Percentiles rank a stretch among this genome's conserved stretches.
phyloP scores from a whole-genome alignment of 2,888 invertebrate genomes.

The Andrena fulva region DNA sequence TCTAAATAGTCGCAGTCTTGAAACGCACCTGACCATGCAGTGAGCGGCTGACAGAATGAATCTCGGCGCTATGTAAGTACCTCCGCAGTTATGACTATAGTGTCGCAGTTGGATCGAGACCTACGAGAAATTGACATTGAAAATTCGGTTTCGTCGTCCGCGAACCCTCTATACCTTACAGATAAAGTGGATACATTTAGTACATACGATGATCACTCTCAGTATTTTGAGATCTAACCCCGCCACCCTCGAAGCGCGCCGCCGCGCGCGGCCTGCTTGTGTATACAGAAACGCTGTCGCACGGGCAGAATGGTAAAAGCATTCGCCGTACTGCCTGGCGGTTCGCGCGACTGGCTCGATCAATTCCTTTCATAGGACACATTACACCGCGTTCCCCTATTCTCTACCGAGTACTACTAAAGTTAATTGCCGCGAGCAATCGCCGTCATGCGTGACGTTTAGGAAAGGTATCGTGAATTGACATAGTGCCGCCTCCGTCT shows the following conservation, averaged over 20 bases:
- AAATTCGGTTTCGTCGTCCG: constrained; percentile 70
- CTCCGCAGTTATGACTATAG: constrained; percentile 76
- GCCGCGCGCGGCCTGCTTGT: neutral
- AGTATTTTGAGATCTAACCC: constrained; percentile 30
- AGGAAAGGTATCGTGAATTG: constrained; percentile 44
- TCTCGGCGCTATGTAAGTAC: constrained; percentile 76
- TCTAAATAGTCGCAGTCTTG: constrained; percentile 52
- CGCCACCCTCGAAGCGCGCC: neutral
- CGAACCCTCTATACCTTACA: constrained; percentile 51
- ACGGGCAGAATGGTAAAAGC: constrained; percentile 7
- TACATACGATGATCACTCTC: constrained; percentile 39
- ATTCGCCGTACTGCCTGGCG: neutral
- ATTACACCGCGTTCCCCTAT: neutral
- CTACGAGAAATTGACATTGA: constrained; percentile 72
- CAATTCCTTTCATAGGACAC: constrained; percentile 56
- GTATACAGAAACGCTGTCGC: neutral
- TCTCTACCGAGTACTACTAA: constrained; percentile 16
- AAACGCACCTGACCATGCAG: constrained; percentile 79
- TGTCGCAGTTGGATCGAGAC: constrained; percentile 74
- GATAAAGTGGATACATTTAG: constrained; percentile 17
- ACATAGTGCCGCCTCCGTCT: constrained; percentile 23
- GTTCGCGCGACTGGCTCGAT: constrained; percentile 3
- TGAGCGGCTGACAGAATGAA: constrained; percentile 81
- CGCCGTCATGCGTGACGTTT: neutral
- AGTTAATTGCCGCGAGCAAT: constrained; percentile 23